Percentiles rank a stretch among this genome's conserved stretches.
phyloP scores from a whole-genome alignment of 2,797 vertebrate species.

The Champsocephalus gunnari region DNA sequence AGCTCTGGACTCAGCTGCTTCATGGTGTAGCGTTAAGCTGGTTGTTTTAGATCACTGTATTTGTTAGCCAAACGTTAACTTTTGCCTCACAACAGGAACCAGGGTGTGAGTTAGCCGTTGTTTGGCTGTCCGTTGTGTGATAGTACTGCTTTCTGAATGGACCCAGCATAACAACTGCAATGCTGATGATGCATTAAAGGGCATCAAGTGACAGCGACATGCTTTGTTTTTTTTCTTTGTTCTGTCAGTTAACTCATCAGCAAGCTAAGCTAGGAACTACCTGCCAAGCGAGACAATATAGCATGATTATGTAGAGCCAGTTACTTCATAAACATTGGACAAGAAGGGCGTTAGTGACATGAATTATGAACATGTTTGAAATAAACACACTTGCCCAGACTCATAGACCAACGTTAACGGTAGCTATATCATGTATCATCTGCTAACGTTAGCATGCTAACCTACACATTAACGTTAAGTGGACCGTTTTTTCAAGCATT shows the following conservation, averaged over 20 bases:
- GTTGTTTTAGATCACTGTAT: not conserved
- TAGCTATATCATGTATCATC: constrained; percentile 4
- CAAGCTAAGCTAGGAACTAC: not conserved
- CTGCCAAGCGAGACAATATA: not conserved
- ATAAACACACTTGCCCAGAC: not conserved
- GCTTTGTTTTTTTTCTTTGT: constrained; percentile 75
- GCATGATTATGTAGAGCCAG: too few relatives aligned
- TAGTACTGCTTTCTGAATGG: not conserved
- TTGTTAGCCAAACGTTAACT: not conserved
- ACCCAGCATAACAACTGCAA: constrained; percentile 38
- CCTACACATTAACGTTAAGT: not conserved
- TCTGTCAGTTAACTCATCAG: constrained; percentile 28
- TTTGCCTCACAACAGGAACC: not conserved
- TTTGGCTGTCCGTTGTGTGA: not conserved
- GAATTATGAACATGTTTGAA: not conserved
- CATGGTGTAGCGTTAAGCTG: not conserved
- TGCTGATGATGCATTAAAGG: constrained; percentile 46
- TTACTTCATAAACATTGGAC: not conserved
- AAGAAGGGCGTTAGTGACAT: rapidly evolving
- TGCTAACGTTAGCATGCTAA: constrained; percentile 68
- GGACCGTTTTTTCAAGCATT: not conserved
- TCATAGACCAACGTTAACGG: not conserved
- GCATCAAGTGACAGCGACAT: constrained; percentile 46
- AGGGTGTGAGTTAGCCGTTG: too few relatives aligned
- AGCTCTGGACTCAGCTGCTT: not conserved